Conservation (phyloP, 2,888 invertebrate species). For the Mythimna loreyi region DNA sequence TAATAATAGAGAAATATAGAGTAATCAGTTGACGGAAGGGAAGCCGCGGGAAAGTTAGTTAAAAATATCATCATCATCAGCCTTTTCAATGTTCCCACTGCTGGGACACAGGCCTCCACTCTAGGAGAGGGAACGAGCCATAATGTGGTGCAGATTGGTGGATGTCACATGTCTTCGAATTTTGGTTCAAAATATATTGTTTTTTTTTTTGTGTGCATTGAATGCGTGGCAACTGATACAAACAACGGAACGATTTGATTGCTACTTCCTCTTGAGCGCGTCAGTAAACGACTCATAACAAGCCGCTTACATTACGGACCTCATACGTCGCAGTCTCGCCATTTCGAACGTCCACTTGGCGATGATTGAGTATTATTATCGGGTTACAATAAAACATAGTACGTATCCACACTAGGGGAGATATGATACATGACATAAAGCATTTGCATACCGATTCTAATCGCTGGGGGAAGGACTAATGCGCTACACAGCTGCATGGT, state of each 20-base stretch:
- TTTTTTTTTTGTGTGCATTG: constrained; percentile 34
- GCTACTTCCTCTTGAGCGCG: constrained; percentile 41
- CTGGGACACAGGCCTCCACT: too few relatives aligned
- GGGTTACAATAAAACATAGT: not conserved
- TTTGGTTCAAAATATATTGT: too few relatives aligned
- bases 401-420: not conserved
- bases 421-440: not conserved
- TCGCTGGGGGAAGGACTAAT: not conserved
- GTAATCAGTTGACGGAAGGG: too few relatives aligned
- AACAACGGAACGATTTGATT: constrained; percentile 39
- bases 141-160: too few relatives aligned
- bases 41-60: too few relatives aligned
- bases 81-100: too few relatives aligned
- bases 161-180: too few relatives aligned
- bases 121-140: too few relatives aligned
- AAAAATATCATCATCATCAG: too few relatives aligned
- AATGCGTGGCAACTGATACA: constrained; percentile 28
- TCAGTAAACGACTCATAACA: constrained; percentile 16
- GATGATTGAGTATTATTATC: constrained; percentile 5
- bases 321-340: constrained; percentile 5
- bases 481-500: not conserved
- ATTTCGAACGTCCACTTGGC: constrained; percentile 7
- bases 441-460: not conserved
- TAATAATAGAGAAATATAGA: too few relatives aligned
- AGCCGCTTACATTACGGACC: constrained; percentile 25